phyloP scores from a whole-genome alignment of 2,888 invertebrate genomes.

The Pyrrhia umbra region DNA sequence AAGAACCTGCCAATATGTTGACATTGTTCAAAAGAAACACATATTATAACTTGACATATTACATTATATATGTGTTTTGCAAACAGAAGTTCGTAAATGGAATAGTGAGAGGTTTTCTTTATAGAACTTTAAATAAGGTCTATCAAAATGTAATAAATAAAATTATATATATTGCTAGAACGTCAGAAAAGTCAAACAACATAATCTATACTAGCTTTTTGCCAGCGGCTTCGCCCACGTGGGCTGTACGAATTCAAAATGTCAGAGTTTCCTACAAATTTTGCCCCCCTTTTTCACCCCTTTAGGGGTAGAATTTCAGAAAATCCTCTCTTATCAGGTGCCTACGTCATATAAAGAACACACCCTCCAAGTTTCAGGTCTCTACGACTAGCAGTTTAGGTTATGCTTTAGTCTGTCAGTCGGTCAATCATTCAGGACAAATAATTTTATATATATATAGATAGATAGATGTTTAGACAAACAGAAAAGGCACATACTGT shows the following conservation, averaged over 20 bases:
- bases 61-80: neutral
- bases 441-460: neutral
- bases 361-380: too few relatives aligned
- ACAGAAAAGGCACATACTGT: neutral
- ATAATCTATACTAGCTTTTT: too few relatives aligned
- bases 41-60: neutral
- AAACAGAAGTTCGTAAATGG: neutral
- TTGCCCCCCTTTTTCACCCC: too few relatives aligned
- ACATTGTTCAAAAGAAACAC: neutral
- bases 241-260: too few relatives aligned
- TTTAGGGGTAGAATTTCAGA: too few relatives aligned
- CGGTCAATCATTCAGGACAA: too few relatives aligned
- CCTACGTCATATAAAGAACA: too few relatives aligned
- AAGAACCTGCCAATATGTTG: conserved; percentile 3
- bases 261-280: too few relatives aligned
- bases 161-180: neutral
- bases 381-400: too few relatives aligned
- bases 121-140: neutral
- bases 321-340: too few relatives aligned
- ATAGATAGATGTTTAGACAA: neutral
- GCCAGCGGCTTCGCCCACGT: too few relatives aligned
- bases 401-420: too few relatives aligned
- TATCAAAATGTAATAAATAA: neutral
- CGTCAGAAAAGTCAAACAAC: neutral
- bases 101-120: neutral